Base-by-base conservation (phyloP, 2,888 invertebrate species). In the Rapana venosa region DNA sequence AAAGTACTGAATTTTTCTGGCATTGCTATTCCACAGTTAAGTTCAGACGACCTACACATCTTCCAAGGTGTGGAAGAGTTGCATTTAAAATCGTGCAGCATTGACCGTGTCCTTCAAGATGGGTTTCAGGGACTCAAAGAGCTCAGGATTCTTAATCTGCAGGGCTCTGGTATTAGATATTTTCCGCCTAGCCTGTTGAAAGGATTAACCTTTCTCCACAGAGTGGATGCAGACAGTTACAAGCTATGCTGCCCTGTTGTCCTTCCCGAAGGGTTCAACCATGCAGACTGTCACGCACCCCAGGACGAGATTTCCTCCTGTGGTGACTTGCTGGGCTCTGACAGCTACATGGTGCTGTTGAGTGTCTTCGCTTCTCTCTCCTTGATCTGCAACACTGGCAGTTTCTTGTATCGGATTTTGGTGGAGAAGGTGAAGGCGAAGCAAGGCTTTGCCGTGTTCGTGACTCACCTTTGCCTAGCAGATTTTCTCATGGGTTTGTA, bases 371-470 rank as follows among this genome's bases (percentile, higher is more conserved):
- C 83, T 32, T 17, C 47, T 26, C 83, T 83, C 26, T 83, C 83
- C 6, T 26, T 83, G 47, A 15, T 83, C 47, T 36, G 83, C 36
- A 83, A 83, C 83, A 47, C 22, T 26, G 47, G 47, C 36, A 83
- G 47, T 13, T 83, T 83, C 22, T 13, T 83, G 32, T 83, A 83
- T 47, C 83, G 83, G 13, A 47, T 83, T 22, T 36, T 36, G 22
- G 83, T 47, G 47, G 47, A 83, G 47, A 83, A 26, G 47, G 83
- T 26, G 83, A 83, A 47, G 83, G 47, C 22, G 11, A 26, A 26
- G 0, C 83, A 83, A 47, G 83, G 83, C 26, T 83, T 83, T 47
- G 83, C 32, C 8, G 83, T 83, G 83, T 83, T 83, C 26, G 83
- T 83, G 26, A 36, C 47, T 5, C 83, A 83, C 47, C 83, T 83